Evolutionary conservation across 2,888 invertebrate species (phyloP).

Genomic region (Drosophila percnosoma): DNA sequence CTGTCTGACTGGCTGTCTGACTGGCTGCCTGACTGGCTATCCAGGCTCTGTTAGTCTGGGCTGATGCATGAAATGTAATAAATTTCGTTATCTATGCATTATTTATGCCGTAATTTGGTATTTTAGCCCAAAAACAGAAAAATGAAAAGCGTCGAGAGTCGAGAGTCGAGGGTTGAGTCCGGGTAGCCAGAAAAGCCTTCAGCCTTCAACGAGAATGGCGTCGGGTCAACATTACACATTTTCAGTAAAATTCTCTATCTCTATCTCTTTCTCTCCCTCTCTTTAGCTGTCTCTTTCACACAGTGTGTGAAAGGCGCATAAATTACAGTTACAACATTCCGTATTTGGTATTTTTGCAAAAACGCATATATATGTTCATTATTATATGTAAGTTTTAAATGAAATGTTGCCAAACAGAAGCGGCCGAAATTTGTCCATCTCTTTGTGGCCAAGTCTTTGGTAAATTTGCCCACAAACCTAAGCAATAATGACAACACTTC

Average conservation of each 20-base stretch:
- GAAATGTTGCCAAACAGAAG: conserved; percentile 41
- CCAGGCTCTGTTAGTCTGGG: conserved; percentile 32
- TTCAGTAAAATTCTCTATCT: conserved; percentile 53
- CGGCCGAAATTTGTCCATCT: conserved; percentile 20
- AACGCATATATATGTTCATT: conserved; percentile 42
- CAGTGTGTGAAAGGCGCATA: conserved; percentile 62
- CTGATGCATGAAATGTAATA: conserved; percentile 80
- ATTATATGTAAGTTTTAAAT: conserved; percentile 53
- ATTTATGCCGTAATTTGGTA: conserved; percentile 81
- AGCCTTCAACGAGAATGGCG: conserved; percentile 49
- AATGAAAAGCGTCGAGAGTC: conserved; percentile 73
- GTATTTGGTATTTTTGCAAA: conserved; percentile 52
- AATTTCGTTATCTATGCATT: conserved; percentile 80
- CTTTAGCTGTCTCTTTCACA: conserved; percentile 20
- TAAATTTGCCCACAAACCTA: conserved; percentile 50
- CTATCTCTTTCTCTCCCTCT: conserved; percentile 1
- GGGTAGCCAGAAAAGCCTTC: conserved; percentile 35
- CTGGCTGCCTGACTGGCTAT: conserved; percentile 16
- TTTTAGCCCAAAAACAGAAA: conserved; percentile 78
- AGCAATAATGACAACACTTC: neutral
- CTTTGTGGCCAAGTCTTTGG: conserved; percentile 55
- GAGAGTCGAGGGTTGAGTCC: conserved; percentile 28
- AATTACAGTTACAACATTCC: conserved; percentile 70
- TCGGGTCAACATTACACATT: conserved; percentile 75
- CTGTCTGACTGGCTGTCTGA: conserved; percentile 3